These are phyloP conservation scores for Morone chrysops DNA, from an alignment of 2,113 vertebrate species.

Conservation along the genomic window DNA sequence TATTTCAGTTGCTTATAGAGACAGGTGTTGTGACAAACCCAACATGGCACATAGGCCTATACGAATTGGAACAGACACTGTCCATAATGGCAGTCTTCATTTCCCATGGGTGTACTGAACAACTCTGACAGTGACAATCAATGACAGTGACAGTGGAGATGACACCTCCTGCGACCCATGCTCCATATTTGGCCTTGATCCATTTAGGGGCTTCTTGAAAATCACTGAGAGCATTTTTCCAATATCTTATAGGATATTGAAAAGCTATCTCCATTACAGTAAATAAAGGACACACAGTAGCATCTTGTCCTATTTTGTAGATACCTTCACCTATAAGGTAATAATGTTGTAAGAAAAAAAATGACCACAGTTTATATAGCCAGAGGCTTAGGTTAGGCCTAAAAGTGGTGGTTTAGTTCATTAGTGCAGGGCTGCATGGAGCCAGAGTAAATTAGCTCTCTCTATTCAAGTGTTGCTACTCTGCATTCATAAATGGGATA, in stretches of 20 bases:
- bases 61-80: background rate
- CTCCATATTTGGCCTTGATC: constrained; percentile 50
- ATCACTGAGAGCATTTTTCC: constrained; percentile 46
- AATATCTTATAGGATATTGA: constrained; percentile 34
- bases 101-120: constrained; percentile 24
- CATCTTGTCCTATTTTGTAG: background rate
- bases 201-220: constrained; percentile 52
- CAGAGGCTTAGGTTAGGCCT: background rate
- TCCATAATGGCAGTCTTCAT: constrained; percentile 21
- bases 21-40: background rate
- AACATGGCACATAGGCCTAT: background rate
- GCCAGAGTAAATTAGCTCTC: background rate
- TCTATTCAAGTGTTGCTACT: constrained; percentile 2
- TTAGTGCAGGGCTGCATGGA: background rate
- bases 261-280: constrained; percentile 9
- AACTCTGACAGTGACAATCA: constrained; percentile 66
- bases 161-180: constrained; percentile 51
- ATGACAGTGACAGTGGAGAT: constrained; percentile 56
- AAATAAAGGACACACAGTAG: constrained; percentile 5
- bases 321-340: background rate
- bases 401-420: background rate
- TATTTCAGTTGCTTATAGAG: background rate
- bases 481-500: background rate
- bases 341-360: constrained; percentile 5
- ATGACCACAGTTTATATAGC: background rate